A percentile compares a stretch with the other conserved stretches of the same genome.
These are phyloP conservation scores for Pantherophis vulpinus DNA, from an alignment of 2,797 vertebrate genomes.

Conservation along the genomic window DNA sequence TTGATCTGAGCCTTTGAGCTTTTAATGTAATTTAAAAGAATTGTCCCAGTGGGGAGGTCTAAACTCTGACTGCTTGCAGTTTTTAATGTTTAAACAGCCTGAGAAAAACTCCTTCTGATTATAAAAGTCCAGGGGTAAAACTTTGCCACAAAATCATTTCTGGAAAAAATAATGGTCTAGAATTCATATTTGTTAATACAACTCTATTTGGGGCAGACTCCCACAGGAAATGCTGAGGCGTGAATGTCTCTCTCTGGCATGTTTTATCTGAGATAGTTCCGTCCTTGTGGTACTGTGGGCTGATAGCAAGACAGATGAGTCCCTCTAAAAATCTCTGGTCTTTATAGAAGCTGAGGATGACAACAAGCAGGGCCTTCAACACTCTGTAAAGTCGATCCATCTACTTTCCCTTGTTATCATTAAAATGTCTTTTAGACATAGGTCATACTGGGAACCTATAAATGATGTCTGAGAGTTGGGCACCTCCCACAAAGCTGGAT, in stretches of 20 bases:
- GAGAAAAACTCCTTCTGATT: constrained; percentile 61
- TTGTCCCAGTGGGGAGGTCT: constrained; percentile 69
- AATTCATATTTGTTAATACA: constrained; percentile 81
- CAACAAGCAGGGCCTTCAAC: constrained; percentile 81
- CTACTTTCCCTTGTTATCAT: constrained; percentile 78
- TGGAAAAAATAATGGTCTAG: constrained; percentile 72
- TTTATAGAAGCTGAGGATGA: constrained; percentile 77
- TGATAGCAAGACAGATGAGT: constrained; percentile 71
- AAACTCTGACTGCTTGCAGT: constrained; percentile 65
- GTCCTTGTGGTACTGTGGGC: constrained; percentile 68
- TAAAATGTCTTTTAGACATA: constrained; percentile 80
- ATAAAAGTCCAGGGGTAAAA: constrained; percentile 71
- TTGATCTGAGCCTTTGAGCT: constrained; percentile 66
- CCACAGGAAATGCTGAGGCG: constrained; percentile 78
- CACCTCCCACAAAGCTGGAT: constrained; percentile 77
- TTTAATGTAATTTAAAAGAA: constrained; percentile 74
- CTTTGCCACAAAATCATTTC: constrained; percentile 58
- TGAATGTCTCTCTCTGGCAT: constrained; percentile 68
- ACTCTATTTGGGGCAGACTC: constrained; percentile 73
- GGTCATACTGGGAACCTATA: constrained; percentile 82
- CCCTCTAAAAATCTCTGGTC: constrained; percentile 76
- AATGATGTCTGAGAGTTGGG: constrained; percentile 77
- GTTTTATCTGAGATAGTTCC: constrained; percentile 74
- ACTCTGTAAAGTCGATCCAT: constrained; percentile 78
- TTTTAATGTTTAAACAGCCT: constrained; percentile 68